Percentiles rank a stretch among this genome's conserved stretches.
These are phyloP conservation scores for Trochalopteron elliotii DNA, from an alignment of 2,113 vertebrate genomes.

Conservation along the genomic window DNA sequence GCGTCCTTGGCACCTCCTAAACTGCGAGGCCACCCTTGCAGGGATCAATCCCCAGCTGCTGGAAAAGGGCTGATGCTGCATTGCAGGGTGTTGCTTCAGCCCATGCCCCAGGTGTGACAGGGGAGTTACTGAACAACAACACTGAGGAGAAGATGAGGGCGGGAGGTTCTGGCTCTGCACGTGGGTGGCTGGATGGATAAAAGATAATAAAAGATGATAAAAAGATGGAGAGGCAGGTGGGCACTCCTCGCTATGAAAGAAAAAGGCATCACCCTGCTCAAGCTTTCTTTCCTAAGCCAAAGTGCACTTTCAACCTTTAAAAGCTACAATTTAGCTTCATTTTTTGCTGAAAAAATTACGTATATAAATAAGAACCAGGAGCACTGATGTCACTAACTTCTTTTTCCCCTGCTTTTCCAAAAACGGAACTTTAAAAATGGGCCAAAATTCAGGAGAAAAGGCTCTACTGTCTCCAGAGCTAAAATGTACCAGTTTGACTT, in stretches of 20 bases:
- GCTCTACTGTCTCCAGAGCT: conserved; percentile 68
- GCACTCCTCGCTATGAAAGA: not conserved
- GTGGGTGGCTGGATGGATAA: not conserved
- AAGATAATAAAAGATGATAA: not conserved
- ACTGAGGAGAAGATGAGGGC: not conserved
- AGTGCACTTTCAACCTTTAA: not conserved
- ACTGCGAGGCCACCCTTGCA: not conserved
- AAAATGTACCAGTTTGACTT: conserved; percentile 74
- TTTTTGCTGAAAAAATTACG: not conserved
- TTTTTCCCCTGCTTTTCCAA: conserved; percentile 43
- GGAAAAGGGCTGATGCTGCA: not conserved
- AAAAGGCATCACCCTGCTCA: not conserved
- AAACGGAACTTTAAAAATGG: conserved; percentile 33
- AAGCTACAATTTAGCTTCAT: not conserved
- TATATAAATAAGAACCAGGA: conserved; percentile 28
- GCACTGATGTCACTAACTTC: conserved; percentile 41
- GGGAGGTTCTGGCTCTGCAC: not conserved
- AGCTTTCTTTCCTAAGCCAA: not conserved
- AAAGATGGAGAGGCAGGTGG: not conserved
- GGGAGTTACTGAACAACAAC: not conserved
- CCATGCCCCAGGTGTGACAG: not conserved
- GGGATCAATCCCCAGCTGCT: not conserved
- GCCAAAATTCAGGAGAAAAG: conserved; percentile 62
- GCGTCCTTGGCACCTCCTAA: not conserved
- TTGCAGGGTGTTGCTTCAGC: not conserved